Base-by-base conservation (phyloP, 2,113 vertebrate species). In the Nasalis larvatus region DNA sequence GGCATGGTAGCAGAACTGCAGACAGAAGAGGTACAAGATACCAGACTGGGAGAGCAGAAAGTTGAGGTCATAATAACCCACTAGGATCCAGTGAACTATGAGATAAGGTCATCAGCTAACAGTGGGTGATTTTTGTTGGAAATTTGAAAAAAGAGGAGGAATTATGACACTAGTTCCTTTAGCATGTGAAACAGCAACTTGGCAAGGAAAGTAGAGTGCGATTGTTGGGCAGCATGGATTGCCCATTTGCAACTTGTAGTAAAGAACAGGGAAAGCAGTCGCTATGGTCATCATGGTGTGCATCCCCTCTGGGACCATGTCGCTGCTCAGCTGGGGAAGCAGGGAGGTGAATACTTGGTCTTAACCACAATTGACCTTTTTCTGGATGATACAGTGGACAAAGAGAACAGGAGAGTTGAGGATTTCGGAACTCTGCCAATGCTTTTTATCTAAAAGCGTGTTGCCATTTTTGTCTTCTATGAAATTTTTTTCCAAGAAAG, bases 221-320 rank as follows among this genome's bases (percentile, higher is more conserved):
- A 10, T 10, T 88, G 11, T 69, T 0, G 0, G 68, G 47, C 32
- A 77, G 16, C 49, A 45, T 0, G 42, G 35, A 32, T 30, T 23
- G 63, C 49, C 54, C 30, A 3, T 32, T 58, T 86, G 66, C 71
- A 23, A 35, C 71, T 5, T 52, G 25, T 82, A 37, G 42, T 68
- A 11, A 78, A n/a, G 40, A 25, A 37, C 16, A 45, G 45, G 42
- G 77, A 88, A 16, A 86, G 45, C 9, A 47, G 37, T 45, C 45
- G 4, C 1, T 16, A 23, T 47, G 40, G 8, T 32, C 40, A 47
- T 2, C 0, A 0, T 23, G 6, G 35, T 2, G 6, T 40, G 4
- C 2, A 0, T 68, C 91, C 71, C 60, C 68, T 73, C 30, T 27
- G 88, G 58, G 37, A 54, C 40, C 8, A 21, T 0, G 4, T 37